Evolutionary conservation across 2,113 vertebrate genomes (phyloP), one percentile per base, ranked within the genome.

Genomic region (Hiodon tergisus): DNA sequence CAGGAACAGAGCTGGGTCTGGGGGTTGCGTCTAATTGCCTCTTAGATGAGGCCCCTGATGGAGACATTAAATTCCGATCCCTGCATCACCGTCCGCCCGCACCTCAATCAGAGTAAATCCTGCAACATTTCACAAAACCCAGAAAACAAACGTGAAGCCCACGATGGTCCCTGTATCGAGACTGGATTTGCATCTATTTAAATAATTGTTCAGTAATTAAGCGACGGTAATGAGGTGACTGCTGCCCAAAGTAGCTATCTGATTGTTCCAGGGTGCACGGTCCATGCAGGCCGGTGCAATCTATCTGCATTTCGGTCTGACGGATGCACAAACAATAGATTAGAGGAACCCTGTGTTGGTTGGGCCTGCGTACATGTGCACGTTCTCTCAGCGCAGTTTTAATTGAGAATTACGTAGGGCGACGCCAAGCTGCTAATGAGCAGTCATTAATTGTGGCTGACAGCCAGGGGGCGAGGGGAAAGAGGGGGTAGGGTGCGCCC

Each of bases 161-260:
- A 48, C 11, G 60, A 55, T n/a, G 46, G 65, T 46, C 51, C 75
- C 68, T 31, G 14, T 76, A 71, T 63, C 16, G 65, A 9, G 17
- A 71, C 17, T 53, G 67, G 52, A 63, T 55, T 69, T 55, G 75
- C 68, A 71, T 76, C 65, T 17, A 76, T 76, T 76, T 63, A 11
- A 61, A 62, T 69, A 55, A 70, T 61, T 69, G 75, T 62, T 70
- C 47, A 17, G 60, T 70, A 71, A 76, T 76, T 71, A 71, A 59
- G 73, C 67, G 17, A 58, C 59, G n/a, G 51, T 54, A 74, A 74
- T 62, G 58, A 76, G 59, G 54, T 31, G 68, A 61, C 67, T 63
- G 50, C 11, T 47, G 13, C 16, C 16, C 13, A n/a, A 31, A 16
- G 67, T 63, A 47, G 67, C 59, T 55, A 17, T 65, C 50, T 52